Percentiles rank a stretch among this genome's conserved stretches.
phyloP scores from a whole-genome alignment of 2,888 invertebrate species.

The Temnothorax ravouxi region DNA sequence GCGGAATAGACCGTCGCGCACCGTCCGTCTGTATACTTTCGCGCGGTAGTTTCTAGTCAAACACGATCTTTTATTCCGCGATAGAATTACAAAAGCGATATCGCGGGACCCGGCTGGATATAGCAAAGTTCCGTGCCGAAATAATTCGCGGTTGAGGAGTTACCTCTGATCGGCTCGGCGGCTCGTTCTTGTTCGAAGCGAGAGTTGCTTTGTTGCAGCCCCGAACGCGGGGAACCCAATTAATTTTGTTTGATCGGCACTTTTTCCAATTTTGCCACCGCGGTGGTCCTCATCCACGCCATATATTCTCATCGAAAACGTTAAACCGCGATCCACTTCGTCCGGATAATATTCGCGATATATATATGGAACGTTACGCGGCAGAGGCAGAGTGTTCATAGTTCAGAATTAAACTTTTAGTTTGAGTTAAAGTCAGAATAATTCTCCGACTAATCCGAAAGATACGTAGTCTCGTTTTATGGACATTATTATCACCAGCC shows the following conservation, averaged over 20 bases:
- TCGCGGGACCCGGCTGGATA: slow-evolving; percentile 19
- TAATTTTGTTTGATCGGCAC: slow-evolving; percentile 73
- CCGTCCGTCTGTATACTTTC: slow-evolving; percentile 39
- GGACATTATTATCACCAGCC: slow-evolving; percentile 2
- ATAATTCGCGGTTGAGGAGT: slow-evolving; percentile 54
- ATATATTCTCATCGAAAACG: slow-evolving; percentile 51
- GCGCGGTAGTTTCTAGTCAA: slow-evolving; percentile 51
- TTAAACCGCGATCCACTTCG: slow-evolving; percentile 56
- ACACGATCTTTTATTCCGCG: slow-evolving; percentile 55
- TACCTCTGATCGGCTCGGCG: slow-evolving; percentile 27
- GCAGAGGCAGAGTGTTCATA: slow-evolving; percentile 1
- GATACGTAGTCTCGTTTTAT: slow-evolving; percentile 10
- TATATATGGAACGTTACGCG: not conserved
- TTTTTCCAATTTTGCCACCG: slow-evolving; percentile 68
- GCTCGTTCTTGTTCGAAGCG: slow-evolving; percentile 25
- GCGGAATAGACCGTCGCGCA: slow-evolving; percentile 14
- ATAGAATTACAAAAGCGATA: slow-evolving; percentile 58
- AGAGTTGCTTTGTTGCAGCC: slow-evolving; percentile 67
- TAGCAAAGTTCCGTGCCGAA: slow-evolving; percentile 28
- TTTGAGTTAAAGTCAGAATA: slow-evolving; percentile 8
- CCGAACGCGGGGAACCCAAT: slow-evolving; percentile 67
- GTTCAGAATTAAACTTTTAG: slow-evolving; percentile 32
- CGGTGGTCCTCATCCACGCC: not conserved
- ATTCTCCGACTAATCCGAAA: slow-evolving; percentile 13
- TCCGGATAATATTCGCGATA: slow-evolving; percentile 24